Base-by-base conservation (phyloP, 2,113 vertebrate species). In the Arenaria interpres region DNA sequence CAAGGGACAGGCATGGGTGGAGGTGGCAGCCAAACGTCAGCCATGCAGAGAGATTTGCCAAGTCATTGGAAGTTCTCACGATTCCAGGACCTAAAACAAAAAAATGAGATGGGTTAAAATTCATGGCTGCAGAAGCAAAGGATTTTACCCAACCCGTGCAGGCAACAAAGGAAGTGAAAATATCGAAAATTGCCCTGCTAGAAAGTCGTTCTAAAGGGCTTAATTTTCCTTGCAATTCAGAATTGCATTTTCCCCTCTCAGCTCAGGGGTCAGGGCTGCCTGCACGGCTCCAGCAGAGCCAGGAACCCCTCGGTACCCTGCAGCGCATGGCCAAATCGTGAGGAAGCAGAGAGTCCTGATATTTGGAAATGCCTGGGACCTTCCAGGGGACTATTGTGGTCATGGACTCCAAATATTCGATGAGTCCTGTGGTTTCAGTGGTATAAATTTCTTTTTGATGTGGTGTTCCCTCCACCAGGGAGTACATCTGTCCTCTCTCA, bases 1-100 rank as follows among this genome's bases (percentile, higher is more conserved):
- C 85, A 77, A 96, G 93, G 96, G 88, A 95, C 88, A 91, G 60
- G 60, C 76, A 62, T 35, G 94, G 94, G 96, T 63, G 83, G 89
- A 86, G 95, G 39, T 80, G 94, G 78, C 92, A 82, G 83, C 85
- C 4, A 9, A 72, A 53, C 62, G 8, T 37, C 90, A 39, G 45
- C 10, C 37, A 50, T 9, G 18, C 89, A 18, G 72, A 62, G 66
- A 4, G 32, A 30, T 71, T 12, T 63, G 77, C 95, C 85, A 72
- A 78, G 63, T 19, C 91, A 6, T 17, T 14, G 72, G 82, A 32
- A 20, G 64, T 73, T 51, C 89, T 64, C 89, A 41, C 45, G 43
- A 79, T 5, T 9, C 80, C 50, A 1, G 54, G 20, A 12, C 60
- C 20, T 45, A 32, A 3, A 13, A 12, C 13, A 41, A 89, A 85